Percentiles rank a stretch among this genome's conserved stretches.
Evolutionary conservation across 2,888 invertebrate species (phyloP).

Genomic region (Pedicia rivosa): DNA sequence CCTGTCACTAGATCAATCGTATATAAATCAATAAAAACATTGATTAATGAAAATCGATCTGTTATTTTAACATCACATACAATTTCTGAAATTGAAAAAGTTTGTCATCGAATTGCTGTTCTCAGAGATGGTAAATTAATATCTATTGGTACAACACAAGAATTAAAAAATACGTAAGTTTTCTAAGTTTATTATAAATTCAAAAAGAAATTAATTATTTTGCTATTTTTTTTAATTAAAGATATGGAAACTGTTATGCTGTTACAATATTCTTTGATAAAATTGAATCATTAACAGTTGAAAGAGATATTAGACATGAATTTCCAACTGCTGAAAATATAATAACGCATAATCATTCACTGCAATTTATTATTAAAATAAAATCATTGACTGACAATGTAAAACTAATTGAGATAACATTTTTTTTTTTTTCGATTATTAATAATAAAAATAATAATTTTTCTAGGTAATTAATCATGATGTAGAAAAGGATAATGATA

Average conservation of each 20-base stretch:
- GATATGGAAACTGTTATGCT: conserved; percentile 26
- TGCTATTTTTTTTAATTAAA: no score
- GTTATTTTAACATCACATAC: conserved; percentile 30
- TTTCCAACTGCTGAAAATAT: conserved; percentile 21
- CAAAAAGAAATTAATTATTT: no score
- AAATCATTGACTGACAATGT: neutral
- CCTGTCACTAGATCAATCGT: conserved; percentile 33
- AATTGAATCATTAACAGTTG: conserved; percentile 17
- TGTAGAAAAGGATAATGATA: conserved; percentile 6
- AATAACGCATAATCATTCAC: conserved; percentile 22
- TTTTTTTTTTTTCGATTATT: no score
- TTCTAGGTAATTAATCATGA: conserved; percentile 5
- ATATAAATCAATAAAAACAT: conserved; percentile 25
- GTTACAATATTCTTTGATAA: conserved; percentile 25
- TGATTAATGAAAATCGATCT: conserved; percentile 22
- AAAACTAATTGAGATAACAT: no score
- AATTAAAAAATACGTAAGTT: conserved; percentile 17
- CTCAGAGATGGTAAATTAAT: conserved; percentile 27
- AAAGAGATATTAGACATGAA: conserved; percentile 18
- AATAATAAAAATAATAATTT: conserved; percentile 16
- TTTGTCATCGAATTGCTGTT: conserved; percentile 28
- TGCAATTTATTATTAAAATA: conserved; percentile 23
- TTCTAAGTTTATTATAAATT: no score
- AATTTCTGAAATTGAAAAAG: conserved; percentile 28
- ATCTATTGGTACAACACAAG: conserved; percentile 23